phyloP scores from a whole-genome alignment of 2,113 vertebrate genomes.

The Motacilla alba region DNA sequence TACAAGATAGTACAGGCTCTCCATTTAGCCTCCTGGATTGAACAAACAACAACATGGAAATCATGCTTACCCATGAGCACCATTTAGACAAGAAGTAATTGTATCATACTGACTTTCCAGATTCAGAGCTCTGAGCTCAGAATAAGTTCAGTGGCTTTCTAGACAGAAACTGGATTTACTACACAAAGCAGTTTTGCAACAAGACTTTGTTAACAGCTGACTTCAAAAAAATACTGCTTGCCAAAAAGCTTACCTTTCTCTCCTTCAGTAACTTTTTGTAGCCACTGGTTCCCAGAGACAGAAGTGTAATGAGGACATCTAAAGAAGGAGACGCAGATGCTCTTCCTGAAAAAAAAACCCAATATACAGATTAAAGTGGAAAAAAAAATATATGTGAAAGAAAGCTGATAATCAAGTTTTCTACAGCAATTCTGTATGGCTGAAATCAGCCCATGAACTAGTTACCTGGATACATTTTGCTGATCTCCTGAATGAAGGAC shows the following conservation, averaged over 20 bases:
- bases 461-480: slow-evolving; percentile 95
- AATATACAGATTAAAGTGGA: not conserved
- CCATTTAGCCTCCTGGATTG: not conserved
- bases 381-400: not conserved
- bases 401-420: slow-evolving; percentile 9
- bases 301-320: slow-evolving; percentile 93
- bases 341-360: slow-evolving; percentile 76
- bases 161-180: not conserved
- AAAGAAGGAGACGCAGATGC: slow-evolving; percentile 94
- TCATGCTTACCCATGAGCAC: not conserved
- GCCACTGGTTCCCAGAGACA: slow-evolving; percentile 88
- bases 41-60: not conserved
- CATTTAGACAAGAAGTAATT: not conserved
- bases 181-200: not conserved
- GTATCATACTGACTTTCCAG: not conserved
- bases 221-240: not conserved
- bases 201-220: not conserved
- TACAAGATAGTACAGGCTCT: not conserved
- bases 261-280: slow-evolving; percentile 90
- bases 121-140: not conserved
- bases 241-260: slow-evolving; percentile 84
- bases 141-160: not conserved
- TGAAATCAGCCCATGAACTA: not conserved
- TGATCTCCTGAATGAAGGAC: slow-evolving; percentile 91
- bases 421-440: not conserved